phyloP scores from a whole-genome alignment of 1,140 invertebrate species.

The Lepidurus arcticus region DNA sequence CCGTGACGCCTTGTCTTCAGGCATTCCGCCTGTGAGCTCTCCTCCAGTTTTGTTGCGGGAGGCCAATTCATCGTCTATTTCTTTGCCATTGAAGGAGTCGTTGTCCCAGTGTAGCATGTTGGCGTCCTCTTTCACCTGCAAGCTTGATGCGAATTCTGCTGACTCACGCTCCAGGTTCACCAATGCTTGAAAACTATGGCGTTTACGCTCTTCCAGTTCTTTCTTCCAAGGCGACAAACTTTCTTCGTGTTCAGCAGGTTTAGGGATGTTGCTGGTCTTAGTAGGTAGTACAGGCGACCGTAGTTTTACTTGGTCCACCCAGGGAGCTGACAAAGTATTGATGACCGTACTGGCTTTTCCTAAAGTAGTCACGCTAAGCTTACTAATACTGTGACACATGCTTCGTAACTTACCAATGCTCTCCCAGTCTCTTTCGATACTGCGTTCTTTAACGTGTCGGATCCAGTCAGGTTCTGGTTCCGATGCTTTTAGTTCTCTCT shows the following conservation, averaged over 20 bases:
- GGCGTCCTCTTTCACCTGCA: conserved; percentile 4
- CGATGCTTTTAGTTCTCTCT: background rate
- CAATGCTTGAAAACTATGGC: background rate
- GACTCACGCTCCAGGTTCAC: background rate
- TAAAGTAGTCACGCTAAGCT: background rate
- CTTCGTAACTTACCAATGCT: background rate
- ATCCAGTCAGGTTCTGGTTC: conserved; percentile 1
- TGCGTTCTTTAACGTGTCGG: background rate
- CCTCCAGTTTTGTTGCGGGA: background rate
- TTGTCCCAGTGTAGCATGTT: background rate
- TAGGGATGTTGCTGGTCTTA: background rate
- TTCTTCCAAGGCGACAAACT: background rate
- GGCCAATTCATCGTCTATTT: background rate
- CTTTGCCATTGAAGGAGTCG: background rate
- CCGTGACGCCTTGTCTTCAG: conserved; percentile 31
- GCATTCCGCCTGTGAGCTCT: conserved; percentile 25
- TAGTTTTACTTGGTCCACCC: background rate
- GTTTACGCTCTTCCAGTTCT: background rate
- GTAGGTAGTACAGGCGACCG: background rate
- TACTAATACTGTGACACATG: too few species aligned
- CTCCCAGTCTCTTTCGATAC: background rate
- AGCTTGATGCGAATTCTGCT: background rate
- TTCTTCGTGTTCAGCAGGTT: background rate
- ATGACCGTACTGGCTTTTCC: background rate
- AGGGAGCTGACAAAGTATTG: background rate